Base-by-base conservation (phyloP, 1,140 invertebrate species). In the Eciton burchellii region DNA sequence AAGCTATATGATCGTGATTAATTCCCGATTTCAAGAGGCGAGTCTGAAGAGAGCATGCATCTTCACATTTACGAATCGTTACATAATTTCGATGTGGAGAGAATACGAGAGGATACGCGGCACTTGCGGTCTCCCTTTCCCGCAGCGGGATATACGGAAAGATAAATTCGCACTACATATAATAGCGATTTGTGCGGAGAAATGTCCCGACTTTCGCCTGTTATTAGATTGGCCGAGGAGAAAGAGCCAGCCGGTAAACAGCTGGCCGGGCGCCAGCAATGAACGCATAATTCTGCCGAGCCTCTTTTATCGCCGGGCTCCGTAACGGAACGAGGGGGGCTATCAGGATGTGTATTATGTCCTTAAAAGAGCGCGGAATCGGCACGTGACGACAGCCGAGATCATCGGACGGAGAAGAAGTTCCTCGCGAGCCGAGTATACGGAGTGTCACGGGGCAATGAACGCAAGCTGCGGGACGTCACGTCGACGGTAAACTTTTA, bases 191-290 rank as follows among this genome's bases (percentile, higher is more conserved):
- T 49, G 43, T 12, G 41, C 19, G 19, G 21, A 52, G 8, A 54
- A 21, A 66, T n/a, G 21, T 41, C 1, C 1, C 8, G n/a, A 62
- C 35, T 24, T 68, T 54, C 8, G 24, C 19, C 47, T 60, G 45
- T 83, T 77, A 65, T 79, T 43, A 49, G 56, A 62, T 49, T 52
- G 52, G 24, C 29, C 52, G 45, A 21, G 45, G 60, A 63, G 54
- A 63, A 26, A 72, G 54, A 52, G 41, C 35, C 12, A 56, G 79
- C 49, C 77, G 70, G 82, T 88, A 89, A 91, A 90, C 84, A 89
- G 89, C 87, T 91, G 90, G 90, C 89, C 41, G 16, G 63, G 62
- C 63, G 88, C 89, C 91, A 92, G 87, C 87, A 82, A 89, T 68
- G 85, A 83, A 85, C 83, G 85, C 73, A 85, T 88, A 91, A 91